Percentiles rank a stretch among this genome's conserved stretches.
Conservation (phyloP, 1,140 invertebrate species). For the Drosophila seguyi region DNA sequence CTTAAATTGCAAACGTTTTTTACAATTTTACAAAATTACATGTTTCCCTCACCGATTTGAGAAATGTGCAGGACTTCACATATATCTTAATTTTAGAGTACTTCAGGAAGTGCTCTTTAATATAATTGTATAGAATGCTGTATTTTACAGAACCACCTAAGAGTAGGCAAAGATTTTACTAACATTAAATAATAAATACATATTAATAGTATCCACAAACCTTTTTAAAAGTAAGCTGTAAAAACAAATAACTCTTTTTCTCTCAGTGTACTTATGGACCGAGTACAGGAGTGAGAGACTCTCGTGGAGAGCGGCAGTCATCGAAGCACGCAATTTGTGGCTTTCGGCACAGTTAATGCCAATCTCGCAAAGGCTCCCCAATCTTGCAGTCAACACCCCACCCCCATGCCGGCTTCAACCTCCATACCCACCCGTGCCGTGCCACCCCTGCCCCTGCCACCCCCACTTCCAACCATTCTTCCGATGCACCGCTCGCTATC, state of each 20-base stretch:
- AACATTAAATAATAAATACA: not conserved
- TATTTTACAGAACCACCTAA: not conserved
- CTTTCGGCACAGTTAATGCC: slow-evolving; percentile 66
- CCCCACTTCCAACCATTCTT: slow-evolving; percentile 8
- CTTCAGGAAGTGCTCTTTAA: not conserved
- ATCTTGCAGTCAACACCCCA: not conserved
- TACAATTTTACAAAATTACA: no score
- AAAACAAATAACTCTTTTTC: not conserved
- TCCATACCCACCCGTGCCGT: not conserved
- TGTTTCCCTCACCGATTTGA: no score
- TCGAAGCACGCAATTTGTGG: slow-evolving; percentile 68
- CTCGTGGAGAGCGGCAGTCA: slow-evolving; percentile 30
- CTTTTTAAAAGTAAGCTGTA: not conserved
- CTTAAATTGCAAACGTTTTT: no score
- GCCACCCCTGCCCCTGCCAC: not conserved
- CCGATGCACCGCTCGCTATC: slow-evolving; percentile 25
- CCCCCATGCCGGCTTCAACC: not conserved
- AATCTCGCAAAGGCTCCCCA: slow-evolving; percentile 53
- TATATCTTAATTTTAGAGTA: not conserved
- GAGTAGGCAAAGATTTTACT: not conserved
- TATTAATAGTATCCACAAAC: not conserved
- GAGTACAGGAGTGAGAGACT: not conserved
- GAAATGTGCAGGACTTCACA: no score
- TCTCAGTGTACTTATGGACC: not conserved
- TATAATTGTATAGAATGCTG: not conserved